Conservation (phyloP, 2,888 invertebrate genomes). For the Cephonodes hylas region DNA sequence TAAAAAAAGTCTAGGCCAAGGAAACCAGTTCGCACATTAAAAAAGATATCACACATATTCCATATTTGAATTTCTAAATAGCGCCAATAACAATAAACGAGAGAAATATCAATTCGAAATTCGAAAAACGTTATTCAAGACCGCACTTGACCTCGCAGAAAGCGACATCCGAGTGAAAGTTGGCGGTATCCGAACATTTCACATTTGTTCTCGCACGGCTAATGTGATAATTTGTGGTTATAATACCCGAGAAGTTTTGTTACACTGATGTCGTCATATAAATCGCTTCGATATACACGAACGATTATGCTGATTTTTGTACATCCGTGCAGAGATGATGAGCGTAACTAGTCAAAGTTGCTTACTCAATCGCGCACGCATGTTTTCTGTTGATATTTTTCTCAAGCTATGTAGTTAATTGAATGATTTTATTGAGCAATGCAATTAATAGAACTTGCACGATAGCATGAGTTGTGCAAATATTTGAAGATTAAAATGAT, state of each 20-base stretch:
- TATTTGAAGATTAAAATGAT: too few relatives aligned
- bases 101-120: constrained; percentile 40
- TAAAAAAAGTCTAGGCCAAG: background rate
- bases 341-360: constrained; percentile 8
- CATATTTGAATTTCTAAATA: constrained; percentile 8
- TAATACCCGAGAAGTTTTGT: constrained; percentile 45
- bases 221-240: constrained; percentile 55
- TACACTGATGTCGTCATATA: constrained; percentile 54
- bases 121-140: constrained; percentile 39
- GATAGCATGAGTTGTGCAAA: background rate
- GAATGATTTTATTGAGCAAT: constrained; percentile 1
- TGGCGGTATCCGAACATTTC: constrained; percentile 41
- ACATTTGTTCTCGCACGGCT: constrained; percentile 59
- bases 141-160: constrained; percentile 49
- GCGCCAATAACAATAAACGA: constrained; percentile 10
- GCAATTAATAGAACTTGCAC: background rate
- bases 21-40: background rate
- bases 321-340: background rate
- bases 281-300: constrained; percentile 26
- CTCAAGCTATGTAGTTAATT: constrained; percentile 1
- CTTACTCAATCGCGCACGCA: constrained; percentile 21
- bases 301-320: background rate
- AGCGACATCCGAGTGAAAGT: constrained; percentile 66
- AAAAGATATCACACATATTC: background rate
- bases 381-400: constrained; percentile 17